These are phyloP conservation scores for Isoperla grammatica DNA, from an alignment of 2,888 invertebrate species.

Conservation along the genomic window DNA sequence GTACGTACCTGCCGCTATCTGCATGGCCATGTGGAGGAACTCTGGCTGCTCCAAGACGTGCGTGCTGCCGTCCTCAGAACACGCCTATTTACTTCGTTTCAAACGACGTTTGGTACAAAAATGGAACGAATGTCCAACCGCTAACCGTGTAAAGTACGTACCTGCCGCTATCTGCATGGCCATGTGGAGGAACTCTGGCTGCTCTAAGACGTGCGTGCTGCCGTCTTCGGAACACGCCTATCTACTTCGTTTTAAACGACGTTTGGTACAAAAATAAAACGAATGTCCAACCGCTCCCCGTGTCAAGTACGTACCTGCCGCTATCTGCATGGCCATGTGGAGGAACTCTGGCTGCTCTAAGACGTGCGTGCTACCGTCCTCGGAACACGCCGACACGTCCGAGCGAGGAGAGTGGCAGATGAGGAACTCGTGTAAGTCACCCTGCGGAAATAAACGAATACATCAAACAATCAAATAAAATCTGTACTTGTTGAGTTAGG, in stretches of 20 bases:
- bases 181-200: conserved; percentile 83
- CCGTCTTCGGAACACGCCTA: conserved; percentile 58
- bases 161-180: conserved; percentile 80
- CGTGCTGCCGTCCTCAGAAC: conserved; percentile 57
- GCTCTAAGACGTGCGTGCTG: conserved; percentile 57
- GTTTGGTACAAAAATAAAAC: too few relatives aligned
- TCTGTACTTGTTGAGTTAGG: neutral
- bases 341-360: conserved; percentile 82
- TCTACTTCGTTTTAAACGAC: too few relatives aligned
- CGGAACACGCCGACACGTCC: conserved; percentile 50
- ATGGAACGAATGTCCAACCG: too few relatives aligned
- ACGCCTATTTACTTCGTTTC: too few relatives aligned
- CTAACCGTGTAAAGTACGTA: too few relatives aligned
- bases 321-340: conserved; percentile 85
- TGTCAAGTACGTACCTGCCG: conserved; percentile 57
- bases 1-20: conserved; percentile 66
- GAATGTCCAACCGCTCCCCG: too few relatives aligned
- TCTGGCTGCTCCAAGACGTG: conserved; percentile 70
- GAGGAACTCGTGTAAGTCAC: conserved; percentile 94
- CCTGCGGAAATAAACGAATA: conserved; percentile 51
- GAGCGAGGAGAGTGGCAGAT: conserved; percentile 77
- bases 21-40: conserved; percentile 83
- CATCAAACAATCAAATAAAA: too few relatives aligned
- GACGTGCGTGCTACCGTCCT: conserved; percentile 59
- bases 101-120: too few relatives aligned